A percentile compares a stretch with the other conserved stretches of the same genome.
phyloP scores from a whole-genome alignment of 2,113 vertebrate species.

The Butorides virescens region DNA sequence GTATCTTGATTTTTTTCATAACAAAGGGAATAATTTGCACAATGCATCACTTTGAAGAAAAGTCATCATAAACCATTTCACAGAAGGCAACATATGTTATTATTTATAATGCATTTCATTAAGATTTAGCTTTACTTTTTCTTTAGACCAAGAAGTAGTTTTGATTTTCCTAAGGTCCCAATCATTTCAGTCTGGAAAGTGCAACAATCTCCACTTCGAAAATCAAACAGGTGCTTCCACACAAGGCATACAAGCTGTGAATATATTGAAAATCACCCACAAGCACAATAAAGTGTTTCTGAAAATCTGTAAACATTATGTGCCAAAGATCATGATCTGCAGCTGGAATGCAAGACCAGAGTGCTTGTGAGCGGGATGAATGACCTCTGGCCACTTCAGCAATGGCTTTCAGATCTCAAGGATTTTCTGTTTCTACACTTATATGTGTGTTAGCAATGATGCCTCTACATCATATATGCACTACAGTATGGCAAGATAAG shows the following conservation, averaged over 20 bases:
- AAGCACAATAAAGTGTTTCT: background rate
- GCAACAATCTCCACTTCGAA: background rate
- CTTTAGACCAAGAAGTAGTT: conserved; percentile 48
- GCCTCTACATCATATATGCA: background rate
- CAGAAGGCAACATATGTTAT: conserved; percentile 30
- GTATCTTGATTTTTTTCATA: background rate
- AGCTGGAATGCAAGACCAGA: background rate
- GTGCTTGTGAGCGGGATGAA: background rate
- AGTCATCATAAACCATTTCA: conserved; percentile 35
- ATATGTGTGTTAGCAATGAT: background rate
- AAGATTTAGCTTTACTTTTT: conserved; percentile 43
- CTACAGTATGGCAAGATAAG: background rate
- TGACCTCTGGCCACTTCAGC: background rate
- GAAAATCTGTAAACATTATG: background rate
- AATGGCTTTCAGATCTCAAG: background rate
- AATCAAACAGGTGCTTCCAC: background rate
- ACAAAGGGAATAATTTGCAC: background rate
- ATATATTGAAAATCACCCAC: background rate
- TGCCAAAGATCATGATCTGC: background rate
- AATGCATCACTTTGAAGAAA: conserved; percentile 22
- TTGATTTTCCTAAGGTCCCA: conserved; percentile 45
- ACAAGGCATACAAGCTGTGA: background rate
- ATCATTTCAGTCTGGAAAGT: conserved; percentile 32
- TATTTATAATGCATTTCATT: conserved; percentile 59
- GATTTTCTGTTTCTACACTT: background rate